Base-by-base conservation (phyloP, 1,140 invertebrate genomes). In the Pogonus chalceus region DNA sequence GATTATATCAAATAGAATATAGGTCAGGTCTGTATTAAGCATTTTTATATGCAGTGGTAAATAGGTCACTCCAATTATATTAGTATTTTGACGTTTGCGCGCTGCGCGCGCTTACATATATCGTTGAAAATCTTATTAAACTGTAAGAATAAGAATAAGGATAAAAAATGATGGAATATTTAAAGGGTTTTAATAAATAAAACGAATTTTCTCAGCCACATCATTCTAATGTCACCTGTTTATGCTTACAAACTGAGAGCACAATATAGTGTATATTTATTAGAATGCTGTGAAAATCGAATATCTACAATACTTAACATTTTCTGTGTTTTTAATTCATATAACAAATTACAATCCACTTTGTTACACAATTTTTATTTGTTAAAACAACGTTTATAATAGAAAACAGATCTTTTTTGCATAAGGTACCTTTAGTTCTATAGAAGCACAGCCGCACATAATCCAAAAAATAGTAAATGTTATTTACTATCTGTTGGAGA, bases 341-440 rank as follows among this genome's bases (percentile, higher is more conserved):
- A 67, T 67, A 68, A 69, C 65, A 66, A 68, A 67, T 59, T 69
- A 66, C 66, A 69, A 68, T 67, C 65, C 64, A 68, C 65, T 65
- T 59, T 68, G 62, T 66, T 64, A 65, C 64, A 65, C 9, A 43
- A 16, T 43, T 10, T 43, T 31, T 31, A 31, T 31, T 12, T 43
- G 37, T 43, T 9, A 43, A 43, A 43, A 43, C 37, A 43, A 43
- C 37, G n/a, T n/a, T n/a, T 43, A 12, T 7, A 43, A 31, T 31
- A 31, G 26, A 43, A 43, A 43, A 43, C 37, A 43, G 37, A 43
- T 43, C 37, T 43, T 16, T 43, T 4, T 16, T 9, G 7, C 4
- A 31, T 7, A 10, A 43, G 37, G 37, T 43, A 43, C 37, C 37
- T 43, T 43, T 43, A 43, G 18, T 12, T 43, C 18, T 43, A 43